A percentile compares a stretch with the other conserved stretches of the same genome.
Evolutionary conservation across 2,113 vertebrate species (phyloP).

Genomic region (Girardinichthys multiradiatus): DNA sequence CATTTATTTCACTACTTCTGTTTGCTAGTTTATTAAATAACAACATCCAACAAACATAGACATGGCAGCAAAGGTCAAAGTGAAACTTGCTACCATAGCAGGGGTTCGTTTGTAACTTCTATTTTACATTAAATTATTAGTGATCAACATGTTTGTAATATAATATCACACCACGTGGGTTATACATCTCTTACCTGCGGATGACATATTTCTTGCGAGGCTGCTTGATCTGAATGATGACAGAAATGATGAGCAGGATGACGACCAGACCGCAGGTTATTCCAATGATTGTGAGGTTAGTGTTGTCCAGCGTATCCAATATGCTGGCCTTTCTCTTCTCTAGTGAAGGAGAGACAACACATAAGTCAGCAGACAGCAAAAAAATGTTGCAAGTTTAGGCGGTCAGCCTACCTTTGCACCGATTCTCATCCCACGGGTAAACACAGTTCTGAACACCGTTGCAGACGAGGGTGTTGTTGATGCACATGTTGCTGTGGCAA

Average conservation of each 20-base stretch:
- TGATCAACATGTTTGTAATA: no score
- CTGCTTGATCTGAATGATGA: conserved; percentile 97
- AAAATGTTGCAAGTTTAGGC: no score
- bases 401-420: conserved; percentile 88
- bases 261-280: conserved; percentile 93
- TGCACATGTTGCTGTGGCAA: conserved; percentile 99
- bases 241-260: conserved; percentile 91
- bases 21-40: no score
- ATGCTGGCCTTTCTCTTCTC: conserved; percentile 93
- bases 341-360: conserved; percentile 54
- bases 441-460: conserved; percentile 98
- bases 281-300: conserved; percentile 93
- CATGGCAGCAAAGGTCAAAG: no score
- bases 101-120: no score
- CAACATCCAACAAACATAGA: no score
- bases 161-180: background rate
- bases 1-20: no score
- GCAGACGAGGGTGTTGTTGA: conserved; percentile 96
- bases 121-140: no score
- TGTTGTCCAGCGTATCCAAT: conserved; percentile 93
- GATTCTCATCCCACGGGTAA: conserved; percentile 98
- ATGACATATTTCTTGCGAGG: conserved; percentile 97
- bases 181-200: conserved; percentile 73
- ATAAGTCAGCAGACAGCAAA: background rate
- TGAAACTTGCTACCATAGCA: no score